Conservation (phyloP, 1,140 invertebrate genomes). For the Aphelenchoides fujianensis region DNA sequence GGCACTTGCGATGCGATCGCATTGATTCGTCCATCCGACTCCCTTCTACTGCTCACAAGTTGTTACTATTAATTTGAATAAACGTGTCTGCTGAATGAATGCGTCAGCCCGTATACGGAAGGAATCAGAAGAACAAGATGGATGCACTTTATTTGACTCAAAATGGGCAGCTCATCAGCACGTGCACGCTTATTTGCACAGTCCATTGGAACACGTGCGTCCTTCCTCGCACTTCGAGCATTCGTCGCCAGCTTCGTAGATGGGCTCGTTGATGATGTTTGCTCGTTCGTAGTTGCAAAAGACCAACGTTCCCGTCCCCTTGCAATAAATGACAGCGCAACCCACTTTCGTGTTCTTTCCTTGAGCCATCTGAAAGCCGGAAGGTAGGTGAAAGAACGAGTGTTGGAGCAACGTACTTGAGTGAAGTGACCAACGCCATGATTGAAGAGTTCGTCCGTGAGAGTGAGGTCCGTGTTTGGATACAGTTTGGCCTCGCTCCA, state of each 20-base stretch:
- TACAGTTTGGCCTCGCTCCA: not conserved
- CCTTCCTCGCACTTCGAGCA: not conserved
- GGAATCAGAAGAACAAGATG: too few relatives aligned
- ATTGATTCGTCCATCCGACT: too few relatives aligned
- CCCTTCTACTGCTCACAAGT: too few relatives aligned
- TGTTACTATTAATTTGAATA: too few relatives aligned
- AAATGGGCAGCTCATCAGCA: too few relatives aligned
- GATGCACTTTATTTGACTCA: too few relatives aligned
- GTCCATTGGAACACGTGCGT: too few relatives aligned
- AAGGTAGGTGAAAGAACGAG: constrained; percentile 4
- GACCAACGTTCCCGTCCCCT: constrained; percentile 6
- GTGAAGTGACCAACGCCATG: constrained; percentile 18
- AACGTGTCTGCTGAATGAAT: too few relatives aligned
- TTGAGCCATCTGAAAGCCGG: constrained; percentile 10
- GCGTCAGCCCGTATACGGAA: too few relatives aligned
- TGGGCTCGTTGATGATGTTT: constrained; percentile 16
- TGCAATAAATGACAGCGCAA: constrained; percentile 6
- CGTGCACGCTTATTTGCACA: too few relatives aligned
- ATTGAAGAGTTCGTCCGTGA: not conserved
- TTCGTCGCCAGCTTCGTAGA: not conserved
- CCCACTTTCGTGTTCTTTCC: not conserved
- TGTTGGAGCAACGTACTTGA: not conserved
- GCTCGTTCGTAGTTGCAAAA: constrained; percentile 9
- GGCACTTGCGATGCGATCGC: too few relatives aligned
- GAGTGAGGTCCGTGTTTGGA: constrained; percentile 1